Evolutionary conservation across 2,888 invertebrate genomes (phyloP), one percentile per base, ranked within the genome.

Genomic region (Hypsopygia costalis): DNA sequence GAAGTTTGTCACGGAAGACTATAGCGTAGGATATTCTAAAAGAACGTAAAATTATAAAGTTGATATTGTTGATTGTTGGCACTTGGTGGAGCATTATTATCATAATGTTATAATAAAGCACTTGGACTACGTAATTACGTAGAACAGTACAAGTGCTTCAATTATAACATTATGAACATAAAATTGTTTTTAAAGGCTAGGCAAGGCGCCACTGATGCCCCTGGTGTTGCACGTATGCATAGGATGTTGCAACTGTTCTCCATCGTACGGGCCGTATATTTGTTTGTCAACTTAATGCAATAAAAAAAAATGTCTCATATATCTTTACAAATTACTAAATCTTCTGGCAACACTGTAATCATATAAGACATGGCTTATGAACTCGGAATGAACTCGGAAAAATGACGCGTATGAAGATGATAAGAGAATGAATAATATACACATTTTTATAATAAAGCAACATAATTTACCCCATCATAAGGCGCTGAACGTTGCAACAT

Each of bases 401-500:
- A 3, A 25, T 7, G 25, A 25, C 7, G 25, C 7, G 25, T 16
- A 16, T 16, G 2, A 16, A 25, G 4, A 21, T 21, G 21, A 21
- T 21, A 6, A 21, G 6, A 6, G 3, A n/a, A 25, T 25, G 25
- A 25, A 25, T 25, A 25, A 25, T n/a, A 25, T n/a, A 7, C 16
- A n/a, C 25, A 25, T 8, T 25, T 25, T 25, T 7, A 25, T 25
- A 25, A 25, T 6, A 3, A 25, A 3, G n/a, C 25, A 25, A 25
- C 25, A 25, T n/a, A 6, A 25, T 25, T 25, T 7, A 21, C 7
- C n/a, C n/a, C 25, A 25, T 25, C 25, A 25, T 25, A 25, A 25
- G 25, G 25, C 16, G 16, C 16, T 16, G 16, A 16, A 16, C 4
- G 16, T 4, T 16, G 28, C 41, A 43, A 51, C 47, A 45, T 48